Evolutionary conservation across 2,888 invertebrate species (phyloP).

Genomic region (Macrophya alboannulata): DNA sequence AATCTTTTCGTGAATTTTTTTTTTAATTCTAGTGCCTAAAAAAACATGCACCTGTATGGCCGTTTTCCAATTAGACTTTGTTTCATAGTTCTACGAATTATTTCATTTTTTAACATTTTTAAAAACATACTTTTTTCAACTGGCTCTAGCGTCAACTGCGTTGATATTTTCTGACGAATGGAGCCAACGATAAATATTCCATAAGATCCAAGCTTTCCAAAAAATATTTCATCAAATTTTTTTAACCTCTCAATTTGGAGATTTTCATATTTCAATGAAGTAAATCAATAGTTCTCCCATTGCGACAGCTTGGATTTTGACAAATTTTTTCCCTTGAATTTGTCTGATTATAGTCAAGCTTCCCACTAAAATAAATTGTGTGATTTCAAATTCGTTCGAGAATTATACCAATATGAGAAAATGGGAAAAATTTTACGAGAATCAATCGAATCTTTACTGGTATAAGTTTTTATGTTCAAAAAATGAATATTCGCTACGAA

Average conservation of each 20-base stretch:
- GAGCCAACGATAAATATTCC: not conserved
- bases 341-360: not conserved
- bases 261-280: not conserved
- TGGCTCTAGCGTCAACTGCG: not conserved
- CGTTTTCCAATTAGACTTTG: not conserved
- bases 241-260: not conserved
- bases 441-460: too few species aligned
- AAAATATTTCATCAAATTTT: not conserved
- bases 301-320: not conserved
- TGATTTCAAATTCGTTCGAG: not conserved
- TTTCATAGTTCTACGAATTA: not conserved
- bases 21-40: not conserved
- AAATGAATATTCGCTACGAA: too few species aligned
- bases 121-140: too few species aligned
- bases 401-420: not conserved
- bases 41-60: not conserved
- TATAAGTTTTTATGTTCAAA: too few species aligned
- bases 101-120: constrained; percentile 2
- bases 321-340: not conserved
- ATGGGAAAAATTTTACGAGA: not conserved
- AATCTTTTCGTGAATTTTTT: not conserved
- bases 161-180: not conserved
- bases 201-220: not conserved
- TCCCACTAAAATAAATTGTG: not conserved
- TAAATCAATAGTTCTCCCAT: not conserved